A percentile compares a stretch with the other conserved stretches of the same genome.
phyloP scores from a whole-genome alignment of 2,888 invertebrate species.

The Chymomyza fuscimana region DNA sequence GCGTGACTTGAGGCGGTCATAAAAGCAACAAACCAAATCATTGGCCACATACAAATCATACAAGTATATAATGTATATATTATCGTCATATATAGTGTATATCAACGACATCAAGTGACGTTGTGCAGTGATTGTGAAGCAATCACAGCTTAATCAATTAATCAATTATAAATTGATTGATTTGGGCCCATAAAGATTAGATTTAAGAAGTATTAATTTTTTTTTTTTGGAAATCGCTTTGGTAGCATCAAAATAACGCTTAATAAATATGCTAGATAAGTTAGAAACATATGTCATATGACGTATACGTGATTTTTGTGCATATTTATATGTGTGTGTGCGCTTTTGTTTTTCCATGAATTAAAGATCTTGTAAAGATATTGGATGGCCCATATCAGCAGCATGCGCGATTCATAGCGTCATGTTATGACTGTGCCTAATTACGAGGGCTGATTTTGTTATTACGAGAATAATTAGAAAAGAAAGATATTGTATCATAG shows the following conservation, averaged over 20 bases:
- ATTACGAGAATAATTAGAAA: too few species aligned
- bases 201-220: constrained; percentile 4
- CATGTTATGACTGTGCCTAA: too few species aligned
- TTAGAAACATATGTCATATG: too few species aligned
- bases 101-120: not conserved
- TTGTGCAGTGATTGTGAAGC: not conserved
- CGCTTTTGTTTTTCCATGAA: too few species aligned
- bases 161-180: constrained; percentile 70
- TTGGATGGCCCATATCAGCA: too few species aligned
- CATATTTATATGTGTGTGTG: too few species aligned
- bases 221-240: not conserved
- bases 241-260: not conserved
- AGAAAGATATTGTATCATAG: too few species aligned
- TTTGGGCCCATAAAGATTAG: constrained; percentile 38
- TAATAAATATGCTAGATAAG: constrained; percentile 5
- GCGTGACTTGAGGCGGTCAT: not conserved
- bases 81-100: constrained; percentile 7
- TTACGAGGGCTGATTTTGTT: too few species aligned
- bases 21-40: not conserved
- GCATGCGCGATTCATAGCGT: too few species aligned
- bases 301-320: constrained; percentile 38
- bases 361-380: too few species aligned
- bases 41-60: not conserved
- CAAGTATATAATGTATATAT: constrained; percentile 16
- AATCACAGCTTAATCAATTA: constrained; percentile 69